These are phyloP conservation scores for Apis florea DNA, from an alignment of 1,140 invertebrate genomes.

Conservation along the genomic window DNA sequence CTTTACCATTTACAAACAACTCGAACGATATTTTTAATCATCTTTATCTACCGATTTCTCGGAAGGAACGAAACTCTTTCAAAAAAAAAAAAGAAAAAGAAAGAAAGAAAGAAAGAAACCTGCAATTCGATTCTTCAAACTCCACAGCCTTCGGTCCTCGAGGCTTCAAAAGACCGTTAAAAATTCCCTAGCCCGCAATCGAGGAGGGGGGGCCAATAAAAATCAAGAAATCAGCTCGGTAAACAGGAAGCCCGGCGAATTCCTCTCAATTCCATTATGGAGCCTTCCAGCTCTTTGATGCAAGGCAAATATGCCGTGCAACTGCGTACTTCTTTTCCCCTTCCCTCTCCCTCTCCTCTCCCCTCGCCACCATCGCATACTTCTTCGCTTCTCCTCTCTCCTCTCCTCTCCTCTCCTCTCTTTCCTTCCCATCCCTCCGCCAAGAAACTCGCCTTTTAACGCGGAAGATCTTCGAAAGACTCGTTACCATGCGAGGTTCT, in stretches of 20 bases:
- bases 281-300: conserved; percentile 57
- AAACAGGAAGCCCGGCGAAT: conserved; percentile 51
- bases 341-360: neutral
- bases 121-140: neutral
- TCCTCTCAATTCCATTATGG: conserved; percentile 58
- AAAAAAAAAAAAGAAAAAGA: neutral
- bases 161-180: conserved; percentile 21
- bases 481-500: conserved; percentile 42
- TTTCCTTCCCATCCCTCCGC: neutral
- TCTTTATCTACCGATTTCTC: neutral
- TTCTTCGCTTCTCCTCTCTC: neutral
- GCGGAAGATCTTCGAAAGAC: conserved; percentile 39
- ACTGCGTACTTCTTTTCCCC: neutral
- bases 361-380: neutral
- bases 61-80: neutral
- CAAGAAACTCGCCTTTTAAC: conserved; percentile 38
- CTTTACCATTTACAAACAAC: too few species aligned
- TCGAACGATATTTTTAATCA: too few species aligned
- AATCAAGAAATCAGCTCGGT: conserved; percentile 60
- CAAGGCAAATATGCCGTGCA: conserved; percentile 58
- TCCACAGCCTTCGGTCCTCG: neutral
- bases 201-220: conserved; percentile 51
- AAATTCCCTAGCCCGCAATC: conserved; percentile 61
- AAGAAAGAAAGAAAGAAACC: neutral
- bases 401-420: neutral